Evolutionary conservation across 2,888 invertebrate species (phyloP).

Genomic region (Lamproptera curius): DNA sequence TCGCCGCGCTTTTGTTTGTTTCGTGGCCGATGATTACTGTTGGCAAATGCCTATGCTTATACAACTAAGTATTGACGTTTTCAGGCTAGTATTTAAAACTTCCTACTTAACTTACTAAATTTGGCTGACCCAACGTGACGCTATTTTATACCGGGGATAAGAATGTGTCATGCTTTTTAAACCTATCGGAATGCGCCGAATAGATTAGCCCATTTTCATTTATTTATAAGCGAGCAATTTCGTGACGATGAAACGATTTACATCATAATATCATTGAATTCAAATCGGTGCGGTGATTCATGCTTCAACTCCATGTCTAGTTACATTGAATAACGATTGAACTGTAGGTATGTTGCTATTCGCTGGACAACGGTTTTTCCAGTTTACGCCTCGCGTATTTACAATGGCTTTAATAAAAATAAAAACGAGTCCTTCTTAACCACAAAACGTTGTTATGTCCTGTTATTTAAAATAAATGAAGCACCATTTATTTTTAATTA

Average conservation of each 20-base stretch:
- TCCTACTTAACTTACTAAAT: no score
- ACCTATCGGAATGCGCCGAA: slow-evolving; percentile 38
- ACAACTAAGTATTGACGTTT: no score
- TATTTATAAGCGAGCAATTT: slow-evolving; percentile 16
- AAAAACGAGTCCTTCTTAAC: neutral
- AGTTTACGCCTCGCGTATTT: slow-evolving; percentile 7
- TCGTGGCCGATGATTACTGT: no score
- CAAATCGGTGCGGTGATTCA: slow-evolving; percentile 20
- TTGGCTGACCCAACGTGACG: no score
- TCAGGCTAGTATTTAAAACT: no score
- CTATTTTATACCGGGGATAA: no score
- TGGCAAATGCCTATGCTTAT: no score
- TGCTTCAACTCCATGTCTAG: slow-evolving; percentile 16
- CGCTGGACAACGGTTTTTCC: slow-evolving; percentile 18
- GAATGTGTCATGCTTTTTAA: no score
- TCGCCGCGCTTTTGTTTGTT: no score
- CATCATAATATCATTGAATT: slow-evolving; percentile 21
- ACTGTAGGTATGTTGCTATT: slow-evolving; percentile 6
- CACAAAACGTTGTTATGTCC: no score
- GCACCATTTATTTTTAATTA: no score
- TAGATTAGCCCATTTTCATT: slow-evolving; percentile 16
- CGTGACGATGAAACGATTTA: slow-evolving; percentile 15
- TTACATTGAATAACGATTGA: slow-evolving; percentile 21
- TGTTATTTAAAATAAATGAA: no score
- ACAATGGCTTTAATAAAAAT: neutral